Evolutionary conservation across 2,888 invertebrate species (phyloP).

Genomic region (Eupithecia exiguata): DNA sequence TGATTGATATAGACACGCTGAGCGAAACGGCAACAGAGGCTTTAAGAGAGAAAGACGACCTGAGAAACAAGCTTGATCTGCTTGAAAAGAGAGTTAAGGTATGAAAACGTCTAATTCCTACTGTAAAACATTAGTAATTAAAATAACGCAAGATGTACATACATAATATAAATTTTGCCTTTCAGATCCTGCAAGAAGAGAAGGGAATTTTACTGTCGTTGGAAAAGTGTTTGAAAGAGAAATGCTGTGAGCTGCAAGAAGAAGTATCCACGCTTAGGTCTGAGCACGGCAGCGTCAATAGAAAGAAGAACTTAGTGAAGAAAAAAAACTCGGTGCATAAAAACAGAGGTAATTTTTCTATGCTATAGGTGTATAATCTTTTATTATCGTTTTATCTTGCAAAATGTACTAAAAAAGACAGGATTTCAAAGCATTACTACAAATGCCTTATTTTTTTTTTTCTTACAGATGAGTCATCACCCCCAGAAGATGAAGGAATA

Average conservation of each 20-base stretch:
- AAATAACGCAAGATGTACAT: neutral
- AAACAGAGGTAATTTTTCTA: slow-evolving; percentile 70
- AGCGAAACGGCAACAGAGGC: slow-evolving; percentile 88
- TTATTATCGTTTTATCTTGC: neutral
- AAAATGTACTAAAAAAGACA: neutral
- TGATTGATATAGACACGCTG: slow-evolving; percentile 91
- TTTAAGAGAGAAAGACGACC: slow-evolving; percentile 85
- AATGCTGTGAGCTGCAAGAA: slow-evolving; percentile 89
- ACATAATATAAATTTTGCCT: slow-evolving; percentile 23
- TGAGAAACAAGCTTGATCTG: slow-evolving; percentile 87
- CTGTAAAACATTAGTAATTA: neutral
- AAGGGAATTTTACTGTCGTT: slow-evolving; percentile 88
- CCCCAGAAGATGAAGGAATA: slow-evolving; percentile 94
- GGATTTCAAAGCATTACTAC: neutral
- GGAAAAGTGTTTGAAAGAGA: slow-evolving; percentile 89
- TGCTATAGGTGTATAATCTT: no score
- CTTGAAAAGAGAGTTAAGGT: slow-evolving; percentile 89
- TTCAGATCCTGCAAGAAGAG: slow-evolving; percentile 89
- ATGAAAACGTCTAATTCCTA: slow-evolving; percentile 19
- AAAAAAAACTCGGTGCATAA: slow-evolving; percentile 74
- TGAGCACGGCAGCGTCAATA: slow-evolving; percentile 76
- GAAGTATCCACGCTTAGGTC: slow-evolving; percentile 86
- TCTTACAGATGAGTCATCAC: slow-evolving; percentile 86
- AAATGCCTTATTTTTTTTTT: slow-evolving; percentile 9
- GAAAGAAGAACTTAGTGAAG: slow-evolving; percentile 80